Evolutionary conservation across 1,140 invertebrate genomes (phyloP).

Genomic region (Drosophila orena): DNA sequence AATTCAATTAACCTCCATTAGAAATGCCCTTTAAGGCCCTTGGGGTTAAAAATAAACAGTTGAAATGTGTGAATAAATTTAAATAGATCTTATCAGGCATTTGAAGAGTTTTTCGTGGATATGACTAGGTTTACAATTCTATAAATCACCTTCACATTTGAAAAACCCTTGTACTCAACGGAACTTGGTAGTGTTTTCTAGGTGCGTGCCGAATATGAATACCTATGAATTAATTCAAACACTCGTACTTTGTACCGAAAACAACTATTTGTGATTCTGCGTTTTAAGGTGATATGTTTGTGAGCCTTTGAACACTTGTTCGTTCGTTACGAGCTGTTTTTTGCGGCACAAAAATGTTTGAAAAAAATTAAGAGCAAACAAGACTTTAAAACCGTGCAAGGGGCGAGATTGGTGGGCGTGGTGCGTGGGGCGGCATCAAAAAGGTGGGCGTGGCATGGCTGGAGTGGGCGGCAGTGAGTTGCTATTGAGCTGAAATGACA

Average conservation of each 20-base stretch:
- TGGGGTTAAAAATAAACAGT: neutral
- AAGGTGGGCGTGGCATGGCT: conserved; percentile 2
- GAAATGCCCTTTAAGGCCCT: too few species aligned
- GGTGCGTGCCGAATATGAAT: neutral
- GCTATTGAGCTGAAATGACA: conserved; percentile 83
- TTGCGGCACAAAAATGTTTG: neutral
- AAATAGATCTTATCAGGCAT: neutral
- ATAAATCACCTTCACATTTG: neutral
- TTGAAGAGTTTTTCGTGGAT: too few species aligned
- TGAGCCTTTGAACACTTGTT: conserved; percentile 1
- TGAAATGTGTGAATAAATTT: neutral
- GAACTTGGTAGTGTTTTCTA: neutral
- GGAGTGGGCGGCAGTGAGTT: conserved; percentile 10
- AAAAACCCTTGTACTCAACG: neutral
- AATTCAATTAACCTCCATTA: neutral
- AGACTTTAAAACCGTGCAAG: conserved; percentile 9
- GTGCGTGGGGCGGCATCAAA: neutral
- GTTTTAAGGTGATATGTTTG: neutral
- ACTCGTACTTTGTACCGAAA: too few species aligned
- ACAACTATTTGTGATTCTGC: conserved; percentile 1
- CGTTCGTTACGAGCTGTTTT: neutral
- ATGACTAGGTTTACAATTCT: too few species aligned
- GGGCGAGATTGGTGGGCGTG: conserved; percentile 15
- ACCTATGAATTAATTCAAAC: neutral
- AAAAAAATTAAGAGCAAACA: conserved; percentile 26